Percentiles rank a stretch among this genome's conserved stretches.
Conservation (phyloP, 2,113 vertebrate species). For the Pygathrix nemaeus region DNA sequence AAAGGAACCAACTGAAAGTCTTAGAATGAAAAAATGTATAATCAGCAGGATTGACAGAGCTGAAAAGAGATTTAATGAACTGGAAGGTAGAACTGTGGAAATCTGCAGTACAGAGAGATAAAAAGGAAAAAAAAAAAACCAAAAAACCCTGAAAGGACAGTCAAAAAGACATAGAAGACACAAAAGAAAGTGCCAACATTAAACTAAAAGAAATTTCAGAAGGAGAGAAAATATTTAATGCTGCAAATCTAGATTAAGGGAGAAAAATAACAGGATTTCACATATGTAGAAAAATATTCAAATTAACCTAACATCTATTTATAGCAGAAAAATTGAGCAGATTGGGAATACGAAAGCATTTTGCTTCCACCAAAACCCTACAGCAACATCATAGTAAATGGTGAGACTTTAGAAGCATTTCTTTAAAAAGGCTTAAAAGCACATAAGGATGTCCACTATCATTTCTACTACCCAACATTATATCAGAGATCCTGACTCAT, state of each 20-base stretch:
- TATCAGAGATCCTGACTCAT: neutral
- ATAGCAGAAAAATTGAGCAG: neutral
- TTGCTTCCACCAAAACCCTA: neutral
- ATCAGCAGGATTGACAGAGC: neutral
- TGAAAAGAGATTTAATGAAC: slow-evolving; percentile 4
- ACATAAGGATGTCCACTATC: neutral
- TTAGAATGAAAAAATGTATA: neutral
- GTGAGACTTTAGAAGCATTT: neutral
- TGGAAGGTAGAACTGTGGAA: slow-evolving; percentile 26
- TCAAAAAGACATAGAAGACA: neutral
- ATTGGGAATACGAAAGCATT: neutral
- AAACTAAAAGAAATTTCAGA: slow-evolving; percentile 5
- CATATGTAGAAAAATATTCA: neutral
- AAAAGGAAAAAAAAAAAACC: neutral
- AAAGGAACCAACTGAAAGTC: neutral
- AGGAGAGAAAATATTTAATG: neutral
- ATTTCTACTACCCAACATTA: neutral
- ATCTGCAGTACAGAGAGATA: neutral
- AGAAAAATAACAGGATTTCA: neutral
- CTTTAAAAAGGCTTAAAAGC: neutral
- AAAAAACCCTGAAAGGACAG: neutral
- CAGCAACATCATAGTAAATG: neutral
- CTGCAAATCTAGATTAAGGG: neutral
- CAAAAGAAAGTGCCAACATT: neutral
- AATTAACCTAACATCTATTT: neutral